phyloP scores from a whole-genome alignment of 2,113 vertebrate species.

The Saimiri boliviensis region DNA sequence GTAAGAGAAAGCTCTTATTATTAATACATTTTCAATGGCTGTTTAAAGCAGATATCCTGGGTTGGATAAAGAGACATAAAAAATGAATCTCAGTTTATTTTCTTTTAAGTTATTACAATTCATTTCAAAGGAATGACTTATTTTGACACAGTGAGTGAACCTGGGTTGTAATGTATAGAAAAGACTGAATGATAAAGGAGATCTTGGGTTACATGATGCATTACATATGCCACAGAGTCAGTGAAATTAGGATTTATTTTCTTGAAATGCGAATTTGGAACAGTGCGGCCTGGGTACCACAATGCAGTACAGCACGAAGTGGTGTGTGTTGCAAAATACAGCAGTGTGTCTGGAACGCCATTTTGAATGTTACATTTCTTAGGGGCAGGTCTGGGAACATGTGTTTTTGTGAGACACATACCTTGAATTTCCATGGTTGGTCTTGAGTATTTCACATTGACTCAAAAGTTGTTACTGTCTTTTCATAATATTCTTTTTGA shows the following conservation, averaged over 20 bases:
- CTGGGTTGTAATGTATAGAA: neutral
- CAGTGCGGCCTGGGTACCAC: neutral
- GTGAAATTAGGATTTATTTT: constrained; percentile 76
- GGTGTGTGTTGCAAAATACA: neutral
- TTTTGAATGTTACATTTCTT: neutral
- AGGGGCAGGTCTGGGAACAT: neutral
- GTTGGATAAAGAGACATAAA: neutral
- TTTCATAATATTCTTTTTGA: neutral
- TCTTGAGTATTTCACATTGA: neutral
- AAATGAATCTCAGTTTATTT: neutral
- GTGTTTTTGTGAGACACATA: neutral
- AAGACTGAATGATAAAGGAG: neutral
- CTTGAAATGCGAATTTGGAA: constrained; percentile 65
- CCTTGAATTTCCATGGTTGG: neutral
- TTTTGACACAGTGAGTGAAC: constrained; percentile 33
- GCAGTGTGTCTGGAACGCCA: neutral
- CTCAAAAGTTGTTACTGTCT: neutral
- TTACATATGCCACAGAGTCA: constrained; percentile 32
- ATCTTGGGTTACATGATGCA: neutral
- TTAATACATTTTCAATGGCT: constrained; percentile 38
- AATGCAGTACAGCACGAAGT: neutral
- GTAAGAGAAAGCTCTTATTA: constrained; percentile 46
- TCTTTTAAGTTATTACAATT: neutral
- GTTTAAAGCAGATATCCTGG: constrained; percentile 48
- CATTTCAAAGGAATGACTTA: constrained; percentile 50